These are phyloP conservation scores for Tetrax tetrax DNA, from an alignment of 2,113 vertebrate species.

Conservation along the genomic window DNA sequence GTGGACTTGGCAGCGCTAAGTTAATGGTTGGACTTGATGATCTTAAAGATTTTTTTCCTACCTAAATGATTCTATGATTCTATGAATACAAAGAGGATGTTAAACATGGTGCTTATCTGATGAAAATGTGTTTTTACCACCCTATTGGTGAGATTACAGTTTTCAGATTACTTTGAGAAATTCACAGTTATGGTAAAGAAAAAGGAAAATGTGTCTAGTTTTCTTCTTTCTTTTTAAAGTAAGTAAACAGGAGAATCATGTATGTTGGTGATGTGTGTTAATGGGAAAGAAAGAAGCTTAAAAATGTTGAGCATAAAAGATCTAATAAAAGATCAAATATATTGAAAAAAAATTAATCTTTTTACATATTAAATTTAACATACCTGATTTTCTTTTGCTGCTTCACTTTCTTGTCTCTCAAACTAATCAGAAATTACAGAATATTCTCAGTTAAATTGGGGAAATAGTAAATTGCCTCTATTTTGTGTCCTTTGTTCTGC, in stretches of 20 bases:
- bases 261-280: background rate
- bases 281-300: background rate
- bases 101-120: background rate
- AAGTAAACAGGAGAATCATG: background rate
- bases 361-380: background rate
- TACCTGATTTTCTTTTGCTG: background rate
- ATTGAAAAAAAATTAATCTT: background rate
- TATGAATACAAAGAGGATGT: background rate
- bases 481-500: background rate
- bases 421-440: background rate
- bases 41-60: too few species aligned
- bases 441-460: background rate
- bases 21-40: too few species aligned
- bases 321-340: background rate
- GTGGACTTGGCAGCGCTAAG: too few species aligned
- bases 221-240: background rate
- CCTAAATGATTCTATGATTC: background rate
- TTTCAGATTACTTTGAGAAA: background rate
- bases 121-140: background rate
- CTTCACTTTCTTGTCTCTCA: background rate
- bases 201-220: background rate
- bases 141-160: fast-evolving
- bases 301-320: background rate
- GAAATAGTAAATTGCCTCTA: background rate
- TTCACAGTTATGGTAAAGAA: background rate